Conservation (phyloP, 2,888 invertebrate genomes). For the Plagiodera versicolora region DNA sequence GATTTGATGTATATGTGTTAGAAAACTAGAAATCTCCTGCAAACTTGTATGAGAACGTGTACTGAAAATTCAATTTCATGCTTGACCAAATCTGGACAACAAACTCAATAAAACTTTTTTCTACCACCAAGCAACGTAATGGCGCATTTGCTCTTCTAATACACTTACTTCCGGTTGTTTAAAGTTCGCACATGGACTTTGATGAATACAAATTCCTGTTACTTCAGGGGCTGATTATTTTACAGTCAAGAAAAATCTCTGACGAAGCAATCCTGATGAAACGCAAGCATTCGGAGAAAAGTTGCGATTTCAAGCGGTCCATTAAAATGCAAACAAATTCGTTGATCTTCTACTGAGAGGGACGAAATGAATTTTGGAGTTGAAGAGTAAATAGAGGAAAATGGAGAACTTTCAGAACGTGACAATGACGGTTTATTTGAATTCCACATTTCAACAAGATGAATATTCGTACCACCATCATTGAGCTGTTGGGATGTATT, state of each 20-base stretch:
- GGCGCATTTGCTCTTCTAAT: no score
- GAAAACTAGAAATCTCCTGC: no score
- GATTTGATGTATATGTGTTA: no score
- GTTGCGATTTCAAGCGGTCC: constrained; percentile 9
- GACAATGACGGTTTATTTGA: not conserved
- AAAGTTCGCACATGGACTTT: no score
- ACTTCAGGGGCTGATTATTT: no score
- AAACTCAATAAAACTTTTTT: not conserved
- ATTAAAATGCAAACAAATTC: constrained; percentile 21
- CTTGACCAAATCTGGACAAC: not conserved
- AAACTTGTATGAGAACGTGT: no score
- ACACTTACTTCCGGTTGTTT: no score
- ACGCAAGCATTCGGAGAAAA: constrained; percentile 4
- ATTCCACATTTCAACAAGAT: not conserved
- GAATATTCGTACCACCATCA: not conserved
- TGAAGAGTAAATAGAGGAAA: constrained; percentile 10
- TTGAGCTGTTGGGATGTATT: no score
- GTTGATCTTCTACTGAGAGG: not conserved
- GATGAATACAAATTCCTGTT: no score
- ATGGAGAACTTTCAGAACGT: not conserved
- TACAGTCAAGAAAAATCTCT: no score
- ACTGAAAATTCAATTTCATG: no score
- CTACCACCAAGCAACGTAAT: not conserved
- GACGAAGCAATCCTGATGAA: no score
- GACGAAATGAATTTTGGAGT: constrained; percentile 8